Conservation (phyloP, 2,113 vertebrate species). For the Dromaius novaehollandiae region DNA sequence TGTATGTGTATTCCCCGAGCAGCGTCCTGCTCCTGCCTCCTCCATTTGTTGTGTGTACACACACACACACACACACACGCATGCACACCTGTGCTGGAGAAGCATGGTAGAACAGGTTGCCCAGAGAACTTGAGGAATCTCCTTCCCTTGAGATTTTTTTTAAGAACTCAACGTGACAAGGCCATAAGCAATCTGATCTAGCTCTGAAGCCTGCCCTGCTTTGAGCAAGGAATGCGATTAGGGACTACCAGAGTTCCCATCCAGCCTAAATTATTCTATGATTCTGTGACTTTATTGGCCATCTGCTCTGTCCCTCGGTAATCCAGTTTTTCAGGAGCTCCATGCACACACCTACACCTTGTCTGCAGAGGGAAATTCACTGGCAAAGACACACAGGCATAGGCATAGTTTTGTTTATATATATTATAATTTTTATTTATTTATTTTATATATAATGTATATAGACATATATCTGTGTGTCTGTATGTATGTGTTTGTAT, state of each 20-base stretch:
- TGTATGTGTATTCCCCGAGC: rapidly evolving
- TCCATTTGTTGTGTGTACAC: not conserved
- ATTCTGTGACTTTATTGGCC: not conserved
- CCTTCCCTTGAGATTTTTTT: not conserved
- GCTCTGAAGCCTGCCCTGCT: not conserved
- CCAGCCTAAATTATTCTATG: not conserved
- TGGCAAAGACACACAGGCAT: not conserved
- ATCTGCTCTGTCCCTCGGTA: not conserved
- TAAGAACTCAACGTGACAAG: not conserved
- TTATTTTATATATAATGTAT: not conserved
- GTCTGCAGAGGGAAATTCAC: not conserved
- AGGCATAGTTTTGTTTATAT: not conserved
- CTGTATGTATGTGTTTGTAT: not conserved
- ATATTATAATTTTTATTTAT: not conserved
- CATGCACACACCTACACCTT: not conserved
- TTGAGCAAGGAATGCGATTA: not conserved
- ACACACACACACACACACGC: not conserved
- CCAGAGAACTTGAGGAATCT: not conserved
- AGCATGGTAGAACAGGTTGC: not conserved
- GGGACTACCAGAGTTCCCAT: not conserved
- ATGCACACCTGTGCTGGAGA: not conserved
- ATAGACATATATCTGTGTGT: not conserved
- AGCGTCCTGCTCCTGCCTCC: not conserved
- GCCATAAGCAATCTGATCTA: not conserved
- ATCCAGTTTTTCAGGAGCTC: not conserved